A percentile compares a stretch with the other conserved stretches of the same genome.
These are phyloP conservation scores for Neoseiulus cucumeris DNA, from an alignment of 1,140 invertebrate genomes.

Conservation along the genomic window DNA sequence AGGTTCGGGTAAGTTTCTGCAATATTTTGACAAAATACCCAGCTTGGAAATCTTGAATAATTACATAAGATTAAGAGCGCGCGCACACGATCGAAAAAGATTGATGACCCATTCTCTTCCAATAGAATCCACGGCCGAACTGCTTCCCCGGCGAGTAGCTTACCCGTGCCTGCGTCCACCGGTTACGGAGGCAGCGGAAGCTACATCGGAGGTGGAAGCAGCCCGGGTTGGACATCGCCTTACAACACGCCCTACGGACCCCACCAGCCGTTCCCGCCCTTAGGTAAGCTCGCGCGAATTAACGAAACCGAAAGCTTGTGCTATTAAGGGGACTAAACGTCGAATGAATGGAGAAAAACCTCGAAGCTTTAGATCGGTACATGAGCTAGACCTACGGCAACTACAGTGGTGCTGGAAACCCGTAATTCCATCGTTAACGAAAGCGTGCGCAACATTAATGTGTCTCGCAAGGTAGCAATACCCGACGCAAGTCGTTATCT, in stretches of 20 bases:
- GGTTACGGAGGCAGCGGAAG: slow-evolving; percentile 7
- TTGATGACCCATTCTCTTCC: not conserved
- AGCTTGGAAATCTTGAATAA: not conserved
- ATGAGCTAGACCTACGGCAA: too few species aligned
- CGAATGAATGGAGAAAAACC: too few species aligned
- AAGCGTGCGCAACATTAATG: too few species aligned
- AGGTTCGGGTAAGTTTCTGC: not conserved
- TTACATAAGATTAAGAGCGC: not conserved
- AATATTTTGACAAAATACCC: not conserved
- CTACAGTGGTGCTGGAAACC: too few species aligned
- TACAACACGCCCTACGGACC: slow-evolving; percentile 8
- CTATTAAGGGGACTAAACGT: too few species aligned
- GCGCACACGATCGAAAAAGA: too few species aligned
- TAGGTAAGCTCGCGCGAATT: not conserved
- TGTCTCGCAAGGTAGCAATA: too few species aligned
- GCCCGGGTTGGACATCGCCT: not conserved
- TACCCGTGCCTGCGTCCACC: not conserved
- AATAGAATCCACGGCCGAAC: not conserved
- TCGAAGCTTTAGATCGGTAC: too few species aligned
- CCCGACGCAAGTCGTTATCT: too few species aligned
- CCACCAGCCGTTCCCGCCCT: not conserved
- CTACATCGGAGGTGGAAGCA: slow-evolving; percentile 8
- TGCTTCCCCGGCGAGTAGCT: slow-evolving; percentile 1
- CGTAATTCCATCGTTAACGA: too few species aligned
- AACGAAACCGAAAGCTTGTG: too few species aligned